These are phyloP conservation scores for Yponomeuta malinellus DNA, from an alignment of 2,888 invertebrate genomes.

Conservation along the genomic window DNA sequence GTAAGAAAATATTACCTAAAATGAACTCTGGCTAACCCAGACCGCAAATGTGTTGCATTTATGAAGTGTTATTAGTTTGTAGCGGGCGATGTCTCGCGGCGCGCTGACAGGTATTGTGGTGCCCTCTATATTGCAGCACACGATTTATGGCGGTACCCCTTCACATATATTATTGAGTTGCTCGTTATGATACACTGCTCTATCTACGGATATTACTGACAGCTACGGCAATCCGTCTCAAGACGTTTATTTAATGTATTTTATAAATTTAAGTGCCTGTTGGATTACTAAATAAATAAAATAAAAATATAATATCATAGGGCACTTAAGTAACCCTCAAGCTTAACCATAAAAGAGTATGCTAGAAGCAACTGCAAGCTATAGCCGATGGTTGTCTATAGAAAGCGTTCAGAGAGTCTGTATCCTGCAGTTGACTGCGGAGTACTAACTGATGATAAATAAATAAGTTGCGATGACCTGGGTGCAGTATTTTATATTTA, in stretches of 20 bases:
- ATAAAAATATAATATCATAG: too few species aligned
- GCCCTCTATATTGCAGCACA: slow-evolving; percentile 19
- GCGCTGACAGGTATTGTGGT: slow-evolving; percentile 19
- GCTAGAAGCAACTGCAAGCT: background rate
- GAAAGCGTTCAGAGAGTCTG: too few species aligned
- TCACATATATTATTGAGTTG: slow-evolving; percentile 10
- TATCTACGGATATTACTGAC: background rate
- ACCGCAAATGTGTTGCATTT: slow-evolving; percentile 8
- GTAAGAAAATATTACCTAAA: background rate
- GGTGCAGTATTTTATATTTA: too few species aligned
- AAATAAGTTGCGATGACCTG: too few species aligned
- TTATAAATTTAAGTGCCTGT: too few species aligned
- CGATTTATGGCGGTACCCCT: slow-evolving; percentile 17
- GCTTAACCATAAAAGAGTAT: background rate
- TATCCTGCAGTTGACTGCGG: too few species aligned
- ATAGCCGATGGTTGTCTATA: too few species aligned
- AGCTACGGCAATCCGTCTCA: background rate
- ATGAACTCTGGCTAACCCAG: background rate
- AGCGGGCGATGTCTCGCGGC: slow-evolving; percentile 10
- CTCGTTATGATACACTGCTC: slow-evolving; percentile 3
- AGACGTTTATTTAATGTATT: background rate
- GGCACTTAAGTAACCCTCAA: background rate
- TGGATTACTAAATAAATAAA: too few species aligned
- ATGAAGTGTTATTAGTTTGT: slow-evolving; percentile 16
- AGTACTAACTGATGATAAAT: too few species aligned